Percentiles rank a stretch among this genome's conserved stretches.
phyloP scores from a whole-genome alignment of 2,113 vertebrate species.

The Balaeniceps rex region DNA sequence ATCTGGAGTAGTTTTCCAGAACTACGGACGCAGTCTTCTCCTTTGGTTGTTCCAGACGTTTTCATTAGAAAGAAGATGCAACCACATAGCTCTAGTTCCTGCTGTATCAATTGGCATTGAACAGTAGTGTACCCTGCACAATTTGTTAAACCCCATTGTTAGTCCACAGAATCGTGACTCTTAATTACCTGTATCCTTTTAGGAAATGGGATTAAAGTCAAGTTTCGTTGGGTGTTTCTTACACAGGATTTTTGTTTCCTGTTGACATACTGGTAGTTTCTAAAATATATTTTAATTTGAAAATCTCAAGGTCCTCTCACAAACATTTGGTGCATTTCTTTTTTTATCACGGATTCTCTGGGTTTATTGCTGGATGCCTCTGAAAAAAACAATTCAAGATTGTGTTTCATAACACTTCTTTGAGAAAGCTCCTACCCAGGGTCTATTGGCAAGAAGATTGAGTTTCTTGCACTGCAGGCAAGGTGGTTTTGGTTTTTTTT shows the following conservation, averaged over 20 bases:
- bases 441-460: neutral
- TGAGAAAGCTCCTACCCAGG: neutral
- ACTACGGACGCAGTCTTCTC: neutral
- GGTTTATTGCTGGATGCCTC: neutral
- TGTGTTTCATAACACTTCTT: neutral
- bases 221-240: neutral
- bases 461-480: neutral
- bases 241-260: neutral
- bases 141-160: neutral
- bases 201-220: neutral
- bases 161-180: neutral
- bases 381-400: neutral
- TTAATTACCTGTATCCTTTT: neutral
- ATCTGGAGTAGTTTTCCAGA: neutral
- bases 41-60: neutral
- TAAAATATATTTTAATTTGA: neutral
- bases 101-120: neutral
- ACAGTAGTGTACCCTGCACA: neutral
- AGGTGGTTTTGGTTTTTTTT: neutral
- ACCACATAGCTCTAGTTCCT: neutral
- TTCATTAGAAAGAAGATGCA: neutral
- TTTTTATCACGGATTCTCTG: neutral
- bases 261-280: neutral
- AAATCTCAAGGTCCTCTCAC: neutral
- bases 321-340: neutral